Base-by-base conservation (phyloP, 2,797 vertebrate genomes). In the Sebastes nivosus region DNA sequence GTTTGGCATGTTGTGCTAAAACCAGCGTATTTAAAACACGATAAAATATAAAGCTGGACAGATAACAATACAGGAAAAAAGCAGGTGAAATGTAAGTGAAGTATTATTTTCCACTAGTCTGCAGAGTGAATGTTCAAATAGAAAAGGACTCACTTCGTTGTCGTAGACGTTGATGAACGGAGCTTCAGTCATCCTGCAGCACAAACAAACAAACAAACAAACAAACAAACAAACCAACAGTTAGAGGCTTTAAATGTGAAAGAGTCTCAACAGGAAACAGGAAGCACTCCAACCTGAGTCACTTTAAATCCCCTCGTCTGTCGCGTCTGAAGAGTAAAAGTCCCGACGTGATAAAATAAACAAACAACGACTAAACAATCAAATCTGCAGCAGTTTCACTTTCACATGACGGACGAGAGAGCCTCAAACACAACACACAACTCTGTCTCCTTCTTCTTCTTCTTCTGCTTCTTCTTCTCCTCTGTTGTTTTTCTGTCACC, bases 171-270 rank as follows among this genome's bases (percentile, higher is more conserved):
- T 94, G 60, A 95, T 82, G 83, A 76, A 95, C 73, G 92, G 93
- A 68, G 88, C 24, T 36, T 96, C 95, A 50, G 90, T 94, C 94
- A 96, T 95, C 86, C 96, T 96, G 92, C 65, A 86, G 66, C 29
- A 85, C 64, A 59, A 4, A 63, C 64, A 59, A 9, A 36, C 27
- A 27, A 3, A 61, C 64, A 59, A 4, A 85, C 77, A 81, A 4
- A 64, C 65, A 55, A 3, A 61, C 64, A 55, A 4, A 63, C 59
- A 55, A 9, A 42, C 25, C 27, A 10, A 32, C 54, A 30, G 68
- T 60, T 16, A 81, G 46, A 70, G 30, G 52, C 3, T 76, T 57
- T 1, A 42, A 16, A 59, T 6, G 22, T 29, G 58, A 29, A 54
- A 42, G 75, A 16, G 18, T 55, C 1, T 2, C 29, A 38, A 20